Evolutionary conservation across 1,140 invertebrate genomes (phyloP).

Genomic region (Platorchestia sp.): DNA sequence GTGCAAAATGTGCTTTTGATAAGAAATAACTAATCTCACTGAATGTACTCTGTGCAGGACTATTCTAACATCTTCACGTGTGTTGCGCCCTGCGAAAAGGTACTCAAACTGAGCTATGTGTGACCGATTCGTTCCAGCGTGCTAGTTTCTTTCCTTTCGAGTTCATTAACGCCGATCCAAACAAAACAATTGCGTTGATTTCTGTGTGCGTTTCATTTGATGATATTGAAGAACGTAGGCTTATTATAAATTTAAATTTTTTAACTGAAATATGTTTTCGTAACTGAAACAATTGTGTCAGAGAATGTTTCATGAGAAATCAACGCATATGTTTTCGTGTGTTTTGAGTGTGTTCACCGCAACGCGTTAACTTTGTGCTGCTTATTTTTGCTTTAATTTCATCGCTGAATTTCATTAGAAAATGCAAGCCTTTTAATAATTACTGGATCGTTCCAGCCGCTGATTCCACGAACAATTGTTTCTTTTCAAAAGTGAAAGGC

Average conservation of each 20-base stretch:
- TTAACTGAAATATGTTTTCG: background rate
- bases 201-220: background rate
- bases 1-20: background rate
- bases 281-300: background rate
- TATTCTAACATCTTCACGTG: slow-evolving; percentile 66
- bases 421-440: background rate
- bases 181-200: background rate
- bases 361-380: slow-evolving; percentile 6
- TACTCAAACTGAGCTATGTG: slow-evolving; percentile 56
- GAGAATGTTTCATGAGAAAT: background rate
- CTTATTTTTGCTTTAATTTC: background rate
- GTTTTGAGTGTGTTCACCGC: background rate
- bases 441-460: background rate
- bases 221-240: no score
- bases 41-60: slow-evolving; percentile 60
- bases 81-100: slow-evolving; percentile 66
- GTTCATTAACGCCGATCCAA: background rate
- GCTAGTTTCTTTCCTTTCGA: background rate
- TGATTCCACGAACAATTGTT: background rate
- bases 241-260: no score
- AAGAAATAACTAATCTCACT: background rate
- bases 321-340: background rate
- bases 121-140: slow-evolving; percentile 7
- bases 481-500: background rate
- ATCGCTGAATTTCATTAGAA: background rate